phyloP scores from a whole-genome alignment of 2,888 invertebrate species.

The Sarcophaga rosellei region DNA sequence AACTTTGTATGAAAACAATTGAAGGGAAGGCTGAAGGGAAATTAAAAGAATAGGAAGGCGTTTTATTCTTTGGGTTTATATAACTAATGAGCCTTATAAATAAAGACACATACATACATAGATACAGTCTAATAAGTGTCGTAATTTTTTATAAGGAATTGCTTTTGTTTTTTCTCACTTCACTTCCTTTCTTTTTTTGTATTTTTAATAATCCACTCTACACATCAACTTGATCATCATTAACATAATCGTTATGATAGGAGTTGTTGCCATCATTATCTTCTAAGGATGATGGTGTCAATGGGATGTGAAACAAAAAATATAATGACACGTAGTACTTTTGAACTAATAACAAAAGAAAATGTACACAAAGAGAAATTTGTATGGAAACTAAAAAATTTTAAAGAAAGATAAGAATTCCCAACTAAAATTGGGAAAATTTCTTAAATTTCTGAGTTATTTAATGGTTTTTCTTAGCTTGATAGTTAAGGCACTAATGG shows the following conservation, averaged over 20 bases:
- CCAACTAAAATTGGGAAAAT: no score
- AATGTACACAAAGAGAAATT: background rate
- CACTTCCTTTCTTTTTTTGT: slow-evolving; percentile 11
- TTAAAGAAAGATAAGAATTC: no score
- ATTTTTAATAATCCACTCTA: slow-evolving; percentile 46
- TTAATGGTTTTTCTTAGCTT: background rate
- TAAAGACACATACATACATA: slow-evolving; percentile 61
- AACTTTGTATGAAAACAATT: background rate
- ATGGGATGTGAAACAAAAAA: slow-evolving; percentile 37
- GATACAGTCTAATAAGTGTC: slow-evolving; percentile 70
- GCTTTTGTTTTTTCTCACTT: background rate
- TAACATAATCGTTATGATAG: background rate
- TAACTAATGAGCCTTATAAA: slow-evolving; percentile 77
- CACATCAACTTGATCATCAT: background rate
- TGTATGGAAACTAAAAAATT: no score
- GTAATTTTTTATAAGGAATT: slow-evolving; percentile 68
- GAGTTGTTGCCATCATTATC: background rate
- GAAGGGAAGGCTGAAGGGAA: background rate
- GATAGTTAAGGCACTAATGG: background rate
- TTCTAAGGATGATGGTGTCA: slow-evolving; percentile 41
- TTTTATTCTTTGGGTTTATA: slow-evolving; percentile 53
- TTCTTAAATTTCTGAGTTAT: no score
- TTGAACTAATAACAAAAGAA: background rate
- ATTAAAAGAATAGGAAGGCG: background rate
- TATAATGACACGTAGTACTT: slow-evolving; percentile 46